Base-by-base conservation (phyloP, 2,113 vertebrate genomes). In the Nipponia nippon region DNA sequence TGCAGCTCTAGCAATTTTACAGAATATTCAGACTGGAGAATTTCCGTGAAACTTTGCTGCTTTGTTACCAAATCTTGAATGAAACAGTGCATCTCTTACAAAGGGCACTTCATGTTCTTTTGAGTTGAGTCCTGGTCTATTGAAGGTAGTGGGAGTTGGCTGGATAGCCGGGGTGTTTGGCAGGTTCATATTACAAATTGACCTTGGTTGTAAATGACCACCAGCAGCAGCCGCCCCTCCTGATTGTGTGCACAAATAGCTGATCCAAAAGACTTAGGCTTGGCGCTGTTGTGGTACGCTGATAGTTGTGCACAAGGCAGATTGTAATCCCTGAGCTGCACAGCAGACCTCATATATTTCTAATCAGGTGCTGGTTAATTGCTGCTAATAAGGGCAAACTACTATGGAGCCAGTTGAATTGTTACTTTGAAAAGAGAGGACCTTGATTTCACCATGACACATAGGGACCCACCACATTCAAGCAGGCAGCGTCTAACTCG, bases 231-330 rank as follows among this genome's bases (percentile, higher is more conserved):
- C 44, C 11, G 16, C 30, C 9, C 38, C 21, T 75, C 27, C 67
- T n/a, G 40, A n/a, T 23, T 20, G 3, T 3, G 6, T 18, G n/a
- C 62, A 40, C 36, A 17, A 62, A 20, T 10, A 58, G 25, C 59
- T n/a, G 3, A 62, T 82, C 16, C n/a, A 32, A 18, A 36, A 89
- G 56, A 22, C 7, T 38, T 50, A 17, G 0, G 0, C 42, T 71
- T 29, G 11, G 10, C 59, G 53, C 3, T 4, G 25, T 10, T n/a
- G 32, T 26, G 38, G 16, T 42, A 13, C 0, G 0, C 16, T 11
- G 4, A 2, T 34, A 26, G 20, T 22, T 79, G 42, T 46, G 49
- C 18, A 16, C 11, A 1, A 21, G 23, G 13, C 52, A 66, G 47
- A 25, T 53, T 36, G 38, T 19, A 40, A 32, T 67, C 53, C 10